These are phyloP conservation scores for Eudasyphora cyanicolor DNA, from an alignment of 2,888 invertebrate genomes.

Conservation along the genomic window DNA sequence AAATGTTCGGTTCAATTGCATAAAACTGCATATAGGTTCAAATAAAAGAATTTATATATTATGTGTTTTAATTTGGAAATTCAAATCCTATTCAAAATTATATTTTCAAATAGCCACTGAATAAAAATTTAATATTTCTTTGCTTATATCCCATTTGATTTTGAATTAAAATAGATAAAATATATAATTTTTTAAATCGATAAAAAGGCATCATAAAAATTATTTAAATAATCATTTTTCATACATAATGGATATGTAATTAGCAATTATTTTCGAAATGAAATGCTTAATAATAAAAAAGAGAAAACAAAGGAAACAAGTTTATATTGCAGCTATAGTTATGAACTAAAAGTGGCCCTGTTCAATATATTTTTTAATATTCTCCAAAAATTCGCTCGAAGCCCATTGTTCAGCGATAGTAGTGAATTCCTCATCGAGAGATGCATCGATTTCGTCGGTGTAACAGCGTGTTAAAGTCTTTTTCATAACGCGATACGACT, in stretches of 20 bases:
- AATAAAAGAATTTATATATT: neutral
- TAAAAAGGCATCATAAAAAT: conserved; percentile 8
- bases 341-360: conserved; percentile 66
- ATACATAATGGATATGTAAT: conserved; percentile 59
- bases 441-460: conserved; percentile 69
- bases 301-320: conserved; percentile 31
- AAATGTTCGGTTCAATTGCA: conserved; percentile 22
- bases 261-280: neutral
- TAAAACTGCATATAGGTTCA: conserved; percentile 14
- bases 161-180: conserved; percentile 32
- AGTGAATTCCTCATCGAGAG: conserved; percentile 77
- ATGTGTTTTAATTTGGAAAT: neutral
- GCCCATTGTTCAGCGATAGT: conserved; percentile 77
- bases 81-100: conserved; percentile 41
- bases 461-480: conserved; percentile 67
- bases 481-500: conserved; percentile 76
- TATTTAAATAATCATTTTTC: neutral
- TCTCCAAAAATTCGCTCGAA: conserved; percentile 75
- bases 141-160: neutral
- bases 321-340: neutral
- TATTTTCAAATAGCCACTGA: conserved; percentile 34
- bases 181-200: neutral
- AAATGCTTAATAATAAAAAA: conserved; percentile 25
- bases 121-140: neutral
- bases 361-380: conserved; percentile 75